Evolutionary conservation across 2,888 invertebrate genomes (phyloP), one percentile per base, ranked within the genome.

Genomic region (Catocala sponsa): DNA sequence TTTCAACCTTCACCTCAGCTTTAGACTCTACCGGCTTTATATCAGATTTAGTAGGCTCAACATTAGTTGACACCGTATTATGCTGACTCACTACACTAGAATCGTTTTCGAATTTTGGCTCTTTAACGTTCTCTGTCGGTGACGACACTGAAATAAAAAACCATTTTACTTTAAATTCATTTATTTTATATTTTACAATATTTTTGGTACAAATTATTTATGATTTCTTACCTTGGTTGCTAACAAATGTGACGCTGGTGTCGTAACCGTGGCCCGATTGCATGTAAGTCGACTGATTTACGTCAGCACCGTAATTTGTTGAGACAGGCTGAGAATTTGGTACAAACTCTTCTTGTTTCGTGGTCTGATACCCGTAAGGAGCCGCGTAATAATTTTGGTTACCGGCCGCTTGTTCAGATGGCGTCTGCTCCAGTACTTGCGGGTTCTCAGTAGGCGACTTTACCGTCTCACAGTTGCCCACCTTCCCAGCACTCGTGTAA

Each of bases 401-500:
- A 55, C 80, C 82, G n/a, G 65, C 68, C 13, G 68, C 57, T 43
- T 85, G 83, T 1, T 82, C 81, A 0, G 63, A 44, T 0, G 74
- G 53, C 59, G 65, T 60, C 38, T 70, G 70, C 0, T 63, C 73
- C 11, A 80, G 78, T 12, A 78, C 74, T 62, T 85, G 85, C 2
- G 89, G 79, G 15, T 77, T 82, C 55, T 92, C 93, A 0, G 93
- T 91, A 32, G 95, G 93, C 0, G 95, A 95, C 59, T 95, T 95
- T 0, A 92, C 84, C 0, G 95, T 95, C 15, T 87, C 87, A 68
- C 89, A 91, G 2, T 76, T 80, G 0, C 95, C 95, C 2, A 95
- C 93, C 5, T 79, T 80, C 0, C 95, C 95, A 10, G 95, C 95
- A 60, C 83, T 95, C 0, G 95, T 95, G 66, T 95, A 95, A 35